Conservation (phyloP, 2,888 invertebrate species). For the Ophioninae sp. region DNA sequence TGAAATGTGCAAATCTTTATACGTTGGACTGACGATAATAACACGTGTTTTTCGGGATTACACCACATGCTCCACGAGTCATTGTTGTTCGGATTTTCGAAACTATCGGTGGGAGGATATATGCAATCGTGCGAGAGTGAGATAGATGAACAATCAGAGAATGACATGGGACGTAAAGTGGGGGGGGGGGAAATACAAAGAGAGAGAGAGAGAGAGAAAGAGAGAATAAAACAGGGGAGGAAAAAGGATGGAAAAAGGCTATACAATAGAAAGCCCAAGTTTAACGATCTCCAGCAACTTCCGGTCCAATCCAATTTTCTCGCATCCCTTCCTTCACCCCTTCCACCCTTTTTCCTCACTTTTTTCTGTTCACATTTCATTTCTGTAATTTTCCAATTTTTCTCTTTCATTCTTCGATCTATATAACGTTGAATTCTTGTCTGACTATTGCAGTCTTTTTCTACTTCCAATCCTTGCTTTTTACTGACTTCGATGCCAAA, state of each 20-base stretch:
- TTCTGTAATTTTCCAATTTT: no score
- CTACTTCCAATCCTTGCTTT: neutral
- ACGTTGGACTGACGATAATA: slow-evolving; percentile 2
- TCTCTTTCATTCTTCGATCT: neutral
- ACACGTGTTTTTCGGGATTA: slow-evolving; percentile 25
- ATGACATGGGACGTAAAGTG: no score
- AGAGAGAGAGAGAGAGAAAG: neutral
- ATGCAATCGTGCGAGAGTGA: neutral
- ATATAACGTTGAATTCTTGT: neutral
- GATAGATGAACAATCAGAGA: neutral
- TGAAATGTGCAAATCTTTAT: slow-evolving; percentile 6
- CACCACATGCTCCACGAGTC: slow-evolving; percentile 28
- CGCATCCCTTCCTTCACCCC: neutral
- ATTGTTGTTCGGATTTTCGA: slow-evolving; percentile 40
- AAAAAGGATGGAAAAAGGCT: slow-evolving; percentile 11
- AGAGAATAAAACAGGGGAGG: neutral
- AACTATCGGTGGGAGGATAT: slow-evolving; percentile 22
- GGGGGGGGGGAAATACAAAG: no score
- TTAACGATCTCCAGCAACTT: slow-evolving; percentile 58
- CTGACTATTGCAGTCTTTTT: neutral
- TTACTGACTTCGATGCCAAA: slow-evolving; percentile 30
- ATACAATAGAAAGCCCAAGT: slow-evolving; percentile 46
- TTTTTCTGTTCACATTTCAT: no score
- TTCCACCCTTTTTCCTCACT: no score
- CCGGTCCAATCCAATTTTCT: slow-evolving; percentile 59